Percentiles rank a stretch among this genome's conserved stretches.
Evolutionary conservation across 2,113 vertebrate genomes (phyloP).

Genomic region (Chionodraco myersi): DNA sequence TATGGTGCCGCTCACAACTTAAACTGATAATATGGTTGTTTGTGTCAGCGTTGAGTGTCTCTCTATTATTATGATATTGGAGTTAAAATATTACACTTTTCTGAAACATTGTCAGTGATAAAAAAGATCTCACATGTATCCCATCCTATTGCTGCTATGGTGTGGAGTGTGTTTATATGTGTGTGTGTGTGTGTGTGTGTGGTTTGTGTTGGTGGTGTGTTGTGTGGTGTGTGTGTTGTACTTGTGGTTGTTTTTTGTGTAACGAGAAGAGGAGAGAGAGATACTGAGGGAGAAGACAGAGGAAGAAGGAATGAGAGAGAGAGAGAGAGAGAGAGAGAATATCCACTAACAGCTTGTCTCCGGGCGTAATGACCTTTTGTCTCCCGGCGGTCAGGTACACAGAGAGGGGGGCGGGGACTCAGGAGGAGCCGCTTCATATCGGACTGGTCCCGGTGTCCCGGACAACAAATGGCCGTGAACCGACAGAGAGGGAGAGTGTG

Average conservation of each 20-base stretch:
- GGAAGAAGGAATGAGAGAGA: too few relatives aligned
- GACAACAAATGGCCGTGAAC: slow-evolving; percentile 68
- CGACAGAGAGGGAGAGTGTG: slow-evolving; percentile 38
- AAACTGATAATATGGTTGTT: not conserved
- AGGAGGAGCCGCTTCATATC: slow-evolving; percentile 49
- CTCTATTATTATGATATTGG: too few relatives aligned
- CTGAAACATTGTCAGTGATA: not conserved
- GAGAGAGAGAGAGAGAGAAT: slow-evolving; percentile 3
- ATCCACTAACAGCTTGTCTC: slow-evolving; percentile 49
- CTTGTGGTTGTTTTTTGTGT: too few relatives aligned
- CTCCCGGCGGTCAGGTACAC: slow-evolving; percentile 70
- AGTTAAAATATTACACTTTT: not conserved
- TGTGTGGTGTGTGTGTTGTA: not conserved
- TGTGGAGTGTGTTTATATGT: slow-evolving; percentile 13
- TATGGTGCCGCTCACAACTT: not conserved
- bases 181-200: not conserved
- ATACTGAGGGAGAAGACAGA: too few relatives aligned
- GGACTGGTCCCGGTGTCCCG: slow-evolving; percentile 59
- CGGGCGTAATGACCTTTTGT: slow-evolving; percentile 75
- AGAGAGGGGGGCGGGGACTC: slow-evolving; percentile 63
- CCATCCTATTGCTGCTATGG: not conserved
- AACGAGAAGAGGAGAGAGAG: too few relatives aligned
- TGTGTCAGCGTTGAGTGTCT: not conserved
- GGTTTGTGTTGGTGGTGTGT: too few relatives aligned
- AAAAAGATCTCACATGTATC: not conserved